phyloP scores from a whole-genome alignment of 2,113 vertebrate species.

The Benitochromis conjunctus region DNA sequence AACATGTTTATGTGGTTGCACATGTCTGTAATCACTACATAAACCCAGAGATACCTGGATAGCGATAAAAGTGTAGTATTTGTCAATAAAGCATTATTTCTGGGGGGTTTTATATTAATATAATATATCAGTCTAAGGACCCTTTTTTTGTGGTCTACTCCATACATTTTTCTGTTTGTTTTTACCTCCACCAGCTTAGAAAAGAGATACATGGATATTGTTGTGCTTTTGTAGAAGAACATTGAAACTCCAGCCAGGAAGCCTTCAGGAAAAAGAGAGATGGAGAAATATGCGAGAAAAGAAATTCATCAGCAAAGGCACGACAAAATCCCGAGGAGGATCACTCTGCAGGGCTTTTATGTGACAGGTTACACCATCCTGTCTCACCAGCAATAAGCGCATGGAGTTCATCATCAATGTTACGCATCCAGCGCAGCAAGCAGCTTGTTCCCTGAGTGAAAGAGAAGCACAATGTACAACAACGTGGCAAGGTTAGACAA shows the following conservation, averaged over 20 bases:
- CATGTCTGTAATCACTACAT: neutral
- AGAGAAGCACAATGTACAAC: neutral
- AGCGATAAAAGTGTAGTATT: neutral
- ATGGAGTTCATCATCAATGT: conserved; percentile 95
- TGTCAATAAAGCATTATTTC: neutral
- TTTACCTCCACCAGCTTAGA: conserved; percentile 97
- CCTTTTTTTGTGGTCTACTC: neutral
- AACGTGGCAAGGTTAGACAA: neutral
- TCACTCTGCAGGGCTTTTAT: neutral
- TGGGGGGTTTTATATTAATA: neutral
- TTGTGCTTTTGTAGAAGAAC: conserved; percentile 99
- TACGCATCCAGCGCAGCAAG: conserved; percentile 92
- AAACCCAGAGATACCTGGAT: neutral
- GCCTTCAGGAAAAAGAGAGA: conserved; percentile 63
- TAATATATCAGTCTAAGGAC: neutral
- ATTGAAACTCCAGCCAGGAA: conserved; percentile 95
- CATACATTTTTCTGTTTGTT: no score
- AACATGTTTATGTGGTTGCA: neutral
- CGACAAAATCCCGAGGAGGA: neutral
- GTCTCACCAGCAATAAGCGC: conserved; percentile 90
- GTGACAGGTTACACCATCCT: neutral
- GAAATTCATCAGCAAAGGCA: neutral
- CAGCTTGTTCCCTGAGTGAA: conserved; percentile 88
- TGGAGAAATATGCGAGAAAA: neutral
- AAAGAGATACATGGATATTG: conserved; percentile 98